A percentile compares a stretch with the other conserved stretches of the same genome.
These are phyloP conservation scores for Siniperca obscura DNA, from an alignment of 2,797 vertebrate species.

Conservation along the genomic window DNA sequence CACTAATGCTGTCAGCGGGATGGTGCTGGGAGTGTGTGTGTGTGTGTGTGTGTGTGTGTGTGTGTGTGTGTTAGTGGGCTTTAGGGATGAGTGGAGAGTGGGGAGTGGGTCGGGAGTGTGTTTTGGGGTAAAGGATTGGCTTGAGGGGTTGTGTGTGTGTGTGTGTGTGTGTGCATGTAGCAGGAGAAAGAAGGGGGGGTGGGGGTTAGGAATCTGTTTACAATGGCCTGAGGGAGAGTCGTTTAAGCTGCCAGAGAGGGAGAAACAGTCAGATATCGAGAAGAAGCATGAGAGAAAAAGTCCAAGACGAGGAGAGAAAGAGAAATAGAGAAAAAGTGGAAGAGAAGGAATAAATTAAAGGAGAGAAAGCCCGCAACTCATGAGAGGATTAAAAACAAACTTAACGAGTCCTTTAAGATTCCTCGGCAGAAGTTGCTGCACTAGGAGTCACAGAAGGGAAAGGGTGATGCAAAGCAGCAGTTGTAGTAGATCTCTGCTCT, in stretches of 20 bases:
- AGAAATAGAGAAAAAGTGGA: neutral
- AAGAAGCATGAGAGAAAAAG: slow-evolving; percentile 16
- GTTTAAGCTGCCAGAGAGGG: slow-evolving; percentile 62
- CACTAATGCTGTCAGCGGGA: slow-evolving; percentile 47
- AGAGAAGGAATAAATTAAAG: slow-evolving; percentile 13
- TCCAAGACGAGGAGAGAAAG: neutral
- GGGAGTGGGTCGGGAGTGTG: slow-evolving; percentile 62
- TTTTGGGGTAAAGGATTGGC: slow-evolving; percentile 78
- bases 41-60: slow-evolving; percentile 41
- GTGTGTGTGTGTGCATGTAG: slow-evolving; percentile 35
- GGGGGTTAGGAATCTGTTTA: slow-evolving; percentile 82
- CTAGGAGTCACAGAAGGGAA: slow-evolving; percentile 42
- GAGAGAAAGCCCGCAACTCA: slow-evolving; percentile 5
- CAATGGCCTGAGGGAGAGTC: slow-evolving; percentile 76
- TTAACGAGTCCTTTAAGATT: slow-evolving; percentile 34
- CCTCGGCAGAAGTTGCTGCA: slow-evolving; percentile 31
- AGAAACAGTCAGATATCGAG: slow-evolving; percentile 48
- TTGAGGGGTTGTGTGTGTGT: slow-evolving; percentile 60
- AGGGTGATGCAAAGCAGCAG: slow-evolving; percentile 51
- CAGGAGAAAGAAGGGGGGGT: slow-evolving; percentile 34
- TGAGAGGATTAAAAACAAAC: slow-evolving; percentile 42
- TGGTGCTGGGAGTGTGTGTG: slow-evolving; percentile 25
- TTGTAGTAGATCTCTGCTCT: slow-evolving; percentile 32
- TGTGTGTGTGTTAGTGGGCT: slow-evolving; percentile 43
- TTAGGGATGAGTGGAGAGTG: slow-evolving; percentile 61